Evolutionary conservation across 2,888 invertebrate genomes (phyloP).

Genomic region (Sisyra terminalis): DNA sequence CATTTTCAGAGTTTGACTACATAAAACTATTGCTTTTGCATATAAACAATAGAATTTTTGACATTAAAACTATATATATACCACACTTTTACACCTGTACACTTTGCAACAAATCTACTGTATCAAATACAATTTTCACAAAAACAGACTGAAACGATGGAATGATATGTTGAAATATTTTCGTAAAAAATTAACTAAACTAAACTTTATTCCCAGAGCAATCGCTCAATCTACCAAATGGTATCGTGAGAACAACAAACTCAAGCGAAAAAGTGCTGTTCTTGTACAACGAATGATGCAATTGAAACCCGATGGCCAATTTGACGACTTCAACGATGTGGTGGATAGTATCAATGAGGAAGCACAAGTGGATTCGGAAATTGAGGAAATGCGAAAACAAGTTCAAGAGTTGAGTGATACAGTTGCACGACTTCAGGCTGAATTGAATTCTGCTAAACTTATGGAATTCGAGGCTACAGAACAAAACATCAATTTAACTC

Average conservation of each 20-base stretch:
- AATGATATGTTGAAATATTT: slow-evolving; percentile 5
- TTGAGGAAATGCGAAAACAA: slow-evolving; percentile 50
- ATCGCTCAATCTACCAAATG: slow-evolving; percentile 54
- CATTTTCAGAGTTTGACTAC: no score
- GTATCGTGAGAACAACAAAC: slow-evolving; percentile 59
- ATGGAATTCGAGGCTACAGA: slow-evolving; percentile 59
- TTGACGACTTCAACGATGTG: slow-evolving; percentile 25
- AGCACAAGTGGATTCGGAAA: slow-evolving; percentile 38
- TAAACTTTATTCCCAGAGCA: slow-evolving; percentile 29
- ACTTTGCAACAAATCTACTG: neutral
- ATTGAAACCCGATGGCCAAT: slow-evolving; percentile 32
- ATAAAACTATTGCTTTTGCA: no score
- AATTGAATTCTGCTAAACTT: slow-evolving; percentile 41
- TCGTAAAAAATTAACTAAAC: slow-evolving; percentile 5
- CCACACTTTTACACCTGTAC: neutral
- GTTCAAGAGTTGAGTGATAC: slow-evolving; percentile 45
- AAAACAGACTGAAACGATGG: no score
- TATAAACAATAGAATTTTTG: no score
- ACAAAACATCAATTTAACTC: slow-evolving; percentile 35
- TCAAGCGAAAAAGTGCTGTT: slow-evolving; percentile 50
- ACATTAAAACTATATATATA: neutral
- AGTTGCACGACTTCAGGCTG: slow-evolving; percentile 47
- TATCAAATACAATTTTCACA: no score
- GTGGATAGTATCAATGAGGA: slow-evolving; percentile 28
- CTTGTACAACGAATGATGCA: slow-evolving; percentile 37